Conservation (phyloP, 1,140 invertebrate genomes). For the Zaprionus nigranus region DNA sequence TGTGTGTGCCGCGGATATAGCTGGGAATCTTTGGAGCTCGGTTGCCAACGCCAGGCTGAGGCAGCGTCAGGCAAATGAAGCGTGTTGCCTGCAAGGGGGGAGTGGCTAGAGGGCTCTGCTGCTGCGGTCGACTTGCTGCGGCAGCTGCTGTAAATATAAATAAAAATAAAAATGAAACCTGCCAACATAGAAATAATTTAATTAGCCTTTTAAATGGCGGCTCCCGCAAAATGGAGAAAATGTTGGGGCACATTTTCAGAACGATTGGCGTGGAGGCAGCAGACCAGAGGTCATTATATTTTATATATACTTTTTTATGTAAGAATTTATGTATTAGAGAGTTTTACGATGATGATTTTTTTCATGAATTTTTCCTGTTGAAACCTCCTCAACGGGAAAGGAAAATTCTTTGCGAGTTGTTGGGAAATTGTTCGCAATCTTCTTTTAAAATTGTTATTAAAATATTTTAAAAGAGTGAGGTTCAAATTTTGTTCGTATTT, state of each 20-base stretch:
- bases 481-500: no score
- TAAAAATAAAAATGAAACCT: constrained; percentile 24
- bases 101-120: neutral
- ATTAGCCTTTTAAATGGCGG: constrained; percentile 35
- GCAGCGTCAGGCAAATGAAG: constrained; percentile 66
- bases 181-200: constrained; percentile 32
- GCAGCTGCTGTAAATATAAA: constrained; percentile 25
- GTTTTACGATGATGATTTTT: neutral
- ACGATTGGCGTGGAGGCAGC: neutral
- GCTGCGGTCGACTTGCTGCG: neutral
- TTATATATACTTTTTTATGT: constrained; percentile 4
- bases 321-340: constrained; percentile 1
- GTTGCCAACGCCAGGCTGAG: constrained; percentile 3
- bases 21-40: constrained; percentile 22
- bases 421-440: neutral
- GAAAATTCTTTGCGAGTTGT: neutral
- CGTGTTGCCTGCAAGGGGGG: constrained; percentile 20
- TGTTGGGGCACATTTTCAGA: neutral
- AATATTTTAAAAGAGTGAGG: no score
- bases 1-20: neutral
- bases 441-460: neutral
- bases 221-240: neutral
- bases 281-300: neutral
- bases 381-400: neutral
- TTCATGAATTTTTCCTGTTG: neutral